Percentiles rank a stretch among this genome's conserved stretches.
Evolutionary conservation across 2,797 vertebrate species (phyloP).

Genomic region (Hoplostethus atlanticus): DNA sequence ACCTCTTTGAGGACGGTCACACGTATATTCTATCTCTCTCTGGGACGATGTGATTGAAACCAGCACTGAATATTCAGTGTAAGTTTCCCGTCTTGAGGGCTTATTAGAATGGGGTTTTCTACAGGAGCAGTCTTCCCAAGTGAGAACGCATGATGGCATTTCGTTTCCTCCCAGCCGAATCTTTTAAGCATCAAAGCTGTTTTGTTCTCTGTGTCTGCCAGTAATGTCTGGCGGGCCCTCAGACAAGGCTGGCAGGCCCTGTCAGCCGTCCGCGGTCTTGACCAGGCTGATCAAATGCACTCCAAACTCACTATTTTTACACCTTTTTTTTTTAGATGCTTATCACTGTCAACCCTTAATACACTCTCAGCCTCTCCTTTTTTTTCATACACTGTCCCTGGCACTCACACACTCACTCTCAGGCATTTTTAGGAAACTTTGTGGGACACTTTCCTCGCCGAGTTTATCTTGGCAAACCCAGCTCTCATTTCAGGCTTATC

Average conservation of each 20-base stretch:
- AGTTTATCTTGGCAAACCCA: conserved; percentile 15
- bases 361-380: conserved; percentile 2
- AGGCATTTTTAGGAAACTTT: conserved; percentile 22
- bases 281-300: conserved; percentile 31
- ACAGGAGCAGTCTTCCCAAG: conserved; percentile 8
- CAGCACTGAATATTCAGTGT: conserved; percentile 2
- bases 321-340: conserved; percentile 52
- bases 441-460: conserved; percentile 1
- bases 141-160: not conserved
- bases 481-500: conserved; percentile 16
- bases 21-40: not conserved
- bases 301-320: not conserved
- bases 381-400: not conserved
- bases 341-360: conserved; percentile 48
- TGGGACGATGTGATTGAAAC: not conserved
- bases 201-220: conserved; percentile 25
- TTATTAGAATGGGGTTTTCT: conserved; percentile 11
- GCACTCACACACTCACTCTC: conserved; percentile 18
- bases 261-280: conserved; percentile 16
- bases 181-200: conserved; percentile 46
- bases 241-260: conserved; percentile 35
- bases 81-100: not conserved
- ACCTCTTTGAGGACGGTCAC: conserved; percentile 9
- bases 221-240: conserved; percentile 9
- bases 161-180: conserved; percentile 2